Conservation (phyloP, 2,113 vertebrate species). For the Hippocampus abdominalis region DNA sequence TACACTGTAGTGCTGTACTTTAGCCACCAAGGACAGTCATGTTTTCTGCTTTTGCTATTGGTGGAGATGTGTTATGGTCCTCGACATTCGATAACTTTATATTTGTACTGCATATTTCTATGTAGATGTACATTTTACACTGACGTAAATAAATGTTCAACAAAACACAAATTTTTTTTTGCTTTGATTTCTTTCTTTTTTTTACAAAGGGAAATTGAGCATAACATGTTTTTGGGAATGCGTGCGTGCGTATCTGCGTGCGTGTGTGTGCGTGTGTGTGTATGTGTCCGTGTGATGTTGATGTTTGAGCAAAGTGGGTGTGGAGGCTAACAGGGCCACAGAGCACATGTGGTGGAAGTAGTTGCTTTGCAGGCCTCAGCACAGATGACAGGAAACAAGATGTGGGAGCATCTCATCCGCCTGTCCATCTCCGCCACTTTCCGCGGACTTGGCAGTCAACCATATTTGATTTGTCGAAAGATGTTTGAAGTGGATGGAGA, state of each 20-base stretch:
- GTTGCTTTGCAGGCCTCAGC: constrained; percentile 50
- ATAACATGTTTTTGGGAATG: background rate
- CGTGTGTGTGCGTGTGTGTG: constrained; percentile 13
- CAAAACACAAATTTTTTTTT: constrained; percentile 10
- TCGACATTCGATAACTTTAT: constrained; percentile 68
- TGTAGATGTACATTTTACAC: constrained; percentile 53
- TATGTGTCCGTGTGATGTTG: constrained; percentile 17
- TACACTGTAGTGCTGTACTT: constrained; percentile 34
- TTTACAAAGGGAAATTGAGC: background rate
- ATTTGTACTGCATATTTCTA: constrained; percentile 72
- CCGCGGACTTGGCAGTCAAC: constrained; percentile 28
- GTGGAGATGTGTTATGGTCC: constrained; percentile 50
- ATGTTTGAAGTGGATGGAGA: background rate
- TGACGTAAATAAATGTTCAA: constrained; percentile 64
- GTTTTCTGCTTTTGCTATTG: constrained; percentile 51
- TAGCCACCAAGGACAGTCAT: constrained; percentile 25
- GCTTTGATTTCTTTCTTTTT: background rate
- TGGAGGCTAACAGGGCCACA: constrained; percentile 41
- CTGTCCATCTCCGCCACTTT: constrained; percentile 48
- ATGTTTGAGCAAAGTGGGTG: constrained; percentile 43
- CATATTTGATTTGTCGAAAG: constrained; percentile 18
- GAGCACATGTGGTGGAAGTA: constrained; percentile 53
- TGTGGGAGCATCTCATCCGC: constrained; percentile 55
- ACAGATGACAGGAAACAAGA: constrained; percentile 66
- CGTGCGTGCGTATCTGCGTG: no score